Conservation (phyloP, 2,888 invertebrate species). For the Temnothorax ravouxi region DNA sequence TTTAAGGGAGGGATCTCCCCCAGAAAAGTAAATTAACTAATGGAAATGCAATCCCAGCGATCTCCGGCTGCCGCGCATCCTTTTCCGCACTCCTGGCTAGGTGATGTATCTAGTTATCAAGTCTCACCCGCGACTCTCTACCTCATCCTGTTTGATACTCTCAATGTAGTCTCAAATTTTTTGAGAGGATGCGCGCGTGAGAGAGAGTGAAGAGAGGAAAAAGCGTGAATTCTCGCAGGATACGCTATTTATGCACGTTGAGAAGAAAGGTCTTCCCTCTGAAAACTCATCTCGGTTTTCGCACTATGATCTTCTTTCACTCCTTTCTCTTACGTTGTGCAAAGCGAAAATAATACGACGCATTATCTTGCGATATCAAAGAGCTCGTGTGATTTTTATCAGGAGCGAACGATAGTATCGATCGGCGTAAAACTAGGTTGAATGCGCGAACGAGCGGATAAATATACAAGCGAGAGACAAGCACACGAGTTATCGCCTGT, state of each 20-base stretch:
- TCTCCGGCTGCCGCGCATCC: slow-evolving; percentile 44
- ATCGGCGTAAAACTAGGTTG: slow-evolving; percentile 50
- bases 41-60: slow-evolving; percentile 73
- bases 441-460: slow-evolving; percentile 45
- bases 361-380: slow-evolving; percentile 54
- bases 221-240: not conserved
- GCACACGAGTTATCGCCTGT: slow-evolving; percentile 45
- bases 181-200: not conserved
- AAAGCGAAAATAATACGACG: slow-evolving; percentile 47
- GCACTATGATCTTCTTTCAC: slow-evolving; percentile 25
- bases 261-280: slow-evolving; percentile 13
- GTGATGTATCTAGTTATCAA: slow-evolving; percentile 41
- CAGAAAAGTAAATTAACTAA: slow-evolving; percentile 74
- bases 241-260: slow-evolving; percentile 23
- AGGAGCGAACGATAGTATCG: slow-evolving; percentile 49
- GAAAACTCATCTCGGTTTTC: slow-evolving; percentile 37
- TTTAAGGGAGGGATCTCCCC: slow-evolving; percentile 58
- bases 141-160: slow-evolving; percentile 37
- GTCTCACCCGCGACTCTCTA: slow-evolving; percentile 8
- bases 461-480: slow-evolving; percentile 13
- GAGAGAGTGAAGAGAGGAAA: not conserved
- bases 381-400: slow-evolving; percentile 55
- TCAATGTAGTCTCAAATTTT: slow-evolving; percentile 52
- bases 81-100: slow-evolving; percentile 19
- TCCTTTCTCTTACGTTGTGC: slow-evolving; percentile 20